A percentile compares a stretch with the other conserved stretches of the same genome.
phyloP scores from a whole-genome alignment of 2,113 vertebrate genomes.

The Rhodinocichla rosea region DNA sequence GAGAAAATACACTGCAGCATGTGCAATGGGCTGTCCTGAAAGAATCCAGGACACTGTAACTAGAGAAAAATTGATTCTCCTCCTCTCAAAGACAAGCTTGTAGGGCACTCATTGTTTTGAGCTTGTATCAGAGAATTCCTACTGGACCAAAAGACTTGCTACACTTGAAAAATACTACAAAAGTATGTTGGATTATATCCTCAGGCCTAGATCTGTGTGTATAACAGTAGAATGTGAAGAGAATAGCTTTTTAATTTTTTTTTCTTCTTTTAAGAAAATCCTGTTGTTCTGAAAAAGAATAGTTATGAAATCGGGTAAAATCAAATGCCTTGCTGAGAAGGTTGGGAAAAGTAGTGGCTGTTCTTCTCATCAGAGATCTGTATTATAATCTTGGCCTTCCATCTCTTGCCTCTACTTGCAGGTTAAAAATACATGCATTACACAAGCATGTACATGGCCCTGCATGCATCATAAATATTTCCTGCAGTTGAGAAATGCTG shows the following conservation, averaged over 20 bases:
- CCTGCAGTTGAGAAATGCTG: not conserved
- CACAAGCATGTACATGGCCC: not conserved
- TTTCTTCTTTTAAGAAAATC: not conserved
- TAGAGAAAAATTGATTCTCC: not conserved
- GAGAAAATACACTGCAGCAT: not conserved
- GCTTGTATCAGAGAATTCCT: not conserved
- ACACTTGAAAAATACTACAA: conserved; percentile 1
- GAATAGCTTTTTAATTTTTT: not conserved
- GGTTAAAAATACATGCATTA: not conserved
- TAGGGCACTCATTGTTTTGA: not conserved
- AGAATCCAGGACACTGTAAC: conserved; percentile 6
- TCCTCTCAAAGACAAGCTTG: not conserved
- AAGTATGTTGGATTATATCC: not conserved
- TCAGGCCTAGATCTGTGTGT: not conserved
- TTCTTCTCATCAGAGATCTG: not conserved
- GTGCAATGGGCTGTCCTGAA: not conserved
- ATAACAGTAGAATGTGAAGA: not conserved
- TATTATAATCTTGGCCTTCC: not conserved
- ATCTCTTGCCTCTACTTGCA: not conserved
- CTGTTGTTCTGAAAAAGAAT: not conserved
- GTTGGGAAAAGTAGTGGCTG: not conserved
- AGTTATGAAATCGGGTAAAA: not conserved
- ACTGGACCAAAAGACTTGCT: not conserved
- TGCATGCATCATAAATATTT: not conserved
- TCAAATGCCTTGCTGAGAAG: not conserved